These are phyloP conservation scores for Saccostrea cuccullata DNA, from an alignment of 1,140 invertebrate species.

Conservation along the genomic window DNA sequence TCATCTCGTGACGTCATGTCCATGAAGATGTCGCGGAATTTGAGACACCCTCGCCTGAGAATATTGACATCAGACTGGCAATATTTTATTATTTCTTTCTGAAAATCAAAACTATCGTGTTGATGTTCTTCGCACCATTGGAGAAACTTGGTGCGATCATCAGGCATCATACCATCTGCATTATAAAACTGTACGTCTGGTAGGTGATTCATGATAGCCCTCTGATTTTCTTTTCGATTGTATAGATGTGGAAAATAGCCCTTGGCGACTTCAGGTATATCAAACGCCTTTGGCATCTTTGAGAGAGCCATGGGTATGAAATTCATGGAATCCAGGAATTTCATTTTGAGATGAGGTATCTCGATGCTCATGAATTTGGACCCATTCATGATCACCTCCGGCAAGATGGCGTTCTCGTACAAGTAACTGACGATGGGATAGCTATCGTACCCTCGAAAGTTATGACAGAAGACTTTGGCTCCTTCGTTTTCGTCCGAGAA, in stretches of 20 bases:
- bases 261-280: no score
- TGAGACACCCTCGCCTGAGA: conserved; percentile 39
- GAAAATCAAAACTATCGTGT: conserved; percentile 17
- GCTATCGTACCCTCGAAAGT: conserved; percentile 55
- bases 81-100: neutral
- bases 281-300: conserved; percentile 37
- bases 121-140: conserved; percentile 24
- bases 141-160: conserved; percentile 35
- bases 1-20: conserved; percentile 36
- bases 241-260: neutral
- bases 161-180: conserved; percentile 19
- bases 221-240: conserved; percentile 42
- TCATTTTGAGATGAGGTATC: conserved; percentile 38
- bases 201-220: neutral
- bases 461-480: conserved; percentile 45
- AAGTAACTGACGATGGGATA: conserved; percentile 52
- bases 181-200: conserved; percentile 41
- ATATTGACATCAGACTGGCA: conserved; percentile 5
- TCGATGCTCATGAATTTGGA: conserved; percentile 52
- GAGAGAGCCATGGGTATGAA: neutral
- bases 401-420: conserved; percentile 51
- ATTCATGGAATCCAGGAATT: conserved; percentile 13
- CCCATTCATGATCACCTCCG: conserved; percentile 51
- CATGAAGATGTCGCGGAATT: conserved; percentile 49
- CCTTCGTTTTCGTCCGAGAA: conserved; percentile 52